Conservation (phyloP, 2,113 vertebrate species). For the Grus americana region DNA sequence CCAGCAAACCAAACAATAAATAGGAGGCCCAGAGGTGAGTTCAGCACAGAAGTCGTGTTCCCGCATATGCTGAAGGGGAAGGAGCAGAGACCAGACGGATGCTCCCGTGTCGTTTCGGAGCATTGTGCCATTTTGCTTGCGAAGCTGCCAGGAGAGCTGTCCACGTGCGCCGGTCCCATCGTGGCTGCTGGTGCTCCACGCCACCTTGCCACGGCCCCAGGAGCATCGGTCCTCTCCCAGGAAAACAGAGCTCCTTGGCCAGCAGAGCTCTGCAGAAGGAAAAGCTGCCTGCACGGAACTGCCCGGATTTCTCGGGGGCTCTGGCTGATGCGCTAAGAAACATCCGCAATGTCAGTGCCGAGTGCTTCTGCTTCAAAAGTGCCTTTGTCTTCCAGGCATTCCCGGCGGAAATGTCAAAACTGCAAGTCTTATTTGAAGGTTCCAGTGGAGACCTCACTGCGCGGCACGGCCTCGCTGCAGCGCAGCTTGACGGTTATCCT, state of each 20-base stretch:
- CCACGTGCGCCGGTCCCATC: fast-evolving
- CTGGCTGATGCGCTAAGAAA: background rate
- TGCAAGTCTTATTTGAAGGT: background rate
- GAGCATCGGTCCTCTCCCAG: background rate
- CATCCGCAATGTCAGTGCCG: fast-evolving
- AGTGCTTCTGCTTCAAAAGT: background rate
- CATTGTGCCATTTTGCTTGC: fast-evolving
- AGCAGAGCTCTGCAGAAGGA: background rate
- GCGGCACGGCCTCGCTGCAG: background rate
- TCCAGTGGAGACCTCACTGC: background rate
- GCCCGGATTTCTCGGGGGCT: background rate
- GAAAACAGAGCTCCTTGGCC: fast-evolving
- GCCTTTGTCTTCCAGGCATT: background rate
- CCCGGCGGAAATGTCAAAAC: background rate
- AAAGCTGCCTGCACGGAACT: background rate
- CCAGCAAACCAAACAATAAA: background rate
- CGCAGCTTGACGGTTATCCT: background rate
- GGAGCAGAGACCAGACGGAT: background rate
- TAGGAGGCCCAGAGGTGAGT: background rate
- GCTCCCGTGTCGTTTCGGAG: background rate
- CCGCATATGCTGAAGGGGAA: background rate
- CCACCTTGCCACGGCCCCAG: background rate
- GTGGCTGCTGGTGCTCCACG: background rate
- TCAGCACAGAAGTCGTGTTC: background rate
- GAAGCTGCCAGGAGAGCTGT: background rate